Evolutionary conservation across 2,797 vertebrate genomes (phyloP).

Genomic region (Lates japonicus): DNA sequence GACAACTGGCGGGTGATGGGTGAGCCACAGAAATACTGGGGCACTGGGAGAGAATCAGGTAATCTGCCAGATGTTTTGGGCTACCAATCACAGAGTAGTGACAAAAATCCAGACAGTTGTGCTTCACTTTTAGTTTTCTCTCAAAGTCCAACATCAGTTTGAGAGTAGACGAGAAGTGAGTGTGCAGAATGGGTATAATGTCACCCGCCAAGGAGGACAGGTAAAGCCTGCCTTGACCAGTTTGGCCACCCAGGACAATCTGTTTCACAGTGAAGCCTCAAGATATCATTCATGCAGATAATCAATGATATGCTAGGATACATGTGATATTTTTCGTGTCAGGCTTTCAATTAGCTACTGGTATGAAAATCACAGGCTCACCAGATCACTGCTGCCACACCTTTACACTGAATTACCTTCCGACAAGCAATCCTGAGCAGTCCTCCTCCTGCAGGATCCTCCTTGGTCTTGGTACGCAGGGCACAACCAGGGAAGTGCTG

Average conservation of each 20-base stretch:
- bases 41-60: neutral
- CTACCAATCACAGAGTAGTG: constrained; percentile 71
- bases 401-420: constrained; percentile 83
- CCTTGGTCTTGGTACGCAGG: constrained; percentile 96
- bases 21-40: too few relatives aligned
- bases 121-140: neutral
- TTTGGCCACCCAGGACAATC: constrained; percentile 98
- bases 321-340: neutral
- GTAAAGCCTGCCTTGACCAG: constrained; percentile 98
- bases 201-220: constrained; percentile 95
- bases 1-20: too few relatives aligned
- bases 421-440: constrained; percentile 98
- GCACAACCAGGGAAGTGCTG: constrained; percentile 97
- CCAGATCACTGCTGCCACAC: neutral
- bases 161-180: neutral
- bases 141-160: neutral
- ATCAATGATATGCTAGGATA: too few relatives aligned
- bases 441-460: constrained; percentile 99
- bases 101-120: constrained; percentile 80
- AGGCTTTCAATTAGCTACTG: neutral
- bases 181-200: neutral
- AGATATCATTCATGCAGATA: too few relatives aligned
- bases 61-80: constrained; percentile 60
- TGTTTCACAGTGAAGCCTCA: constrained; percentile 97
- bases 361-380: neutral